Conservation (phyloP, 2,797 vertebrate species). For the Microcaecilia unicolor region DNA sequence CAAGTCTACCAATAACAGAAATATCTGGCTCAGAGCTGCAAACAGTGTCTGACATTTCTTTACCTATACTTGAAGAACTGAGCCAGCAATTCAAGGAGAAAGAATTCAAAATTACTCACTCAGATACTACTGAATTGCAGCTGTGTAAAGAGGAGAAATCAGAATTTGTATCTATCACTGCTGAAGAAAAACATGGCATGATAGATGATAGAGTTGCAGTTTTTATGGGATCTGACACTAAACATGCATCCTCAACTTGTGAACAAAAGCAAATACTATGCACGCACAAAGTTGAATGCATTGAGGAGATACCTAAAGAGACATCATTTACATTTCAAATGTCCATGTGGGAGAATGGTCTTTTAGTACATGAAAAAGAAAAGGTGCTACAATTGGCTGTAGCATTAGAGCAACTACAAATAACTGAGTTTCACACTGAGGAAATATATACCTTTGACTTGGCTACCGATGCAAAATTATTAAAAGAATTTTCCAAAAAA, state of each 20-base stretch:
- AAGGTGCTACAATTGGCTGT: constrained; percentile 62
- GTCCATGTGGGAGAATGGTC: constrained; percentile 48
- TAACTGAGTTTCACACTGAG: constrained; percentile 48
- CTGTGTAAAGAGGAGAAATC: constrained; percentile 38
- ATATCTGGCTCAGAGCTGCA: not conserved
- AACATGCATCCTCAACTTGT: constrained; percentile 26
- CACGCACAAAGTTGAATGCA: constrained; percentile 54
- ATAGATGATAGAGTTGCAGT: constrained; percentile 40
- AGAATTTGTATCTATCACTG: constrained; percentile 49
- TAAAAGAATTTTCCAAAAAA: constrained; percentile 34
- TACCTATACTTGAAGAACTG: constrained; percentile 12
- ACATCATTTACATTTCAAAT: constrained; percentile 41
- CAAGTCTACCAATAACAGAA: constrained; percentile 25
- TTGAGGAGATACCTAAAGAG: constrained; percentile 58
- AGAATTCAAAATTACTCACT: constrained; percentile 1
- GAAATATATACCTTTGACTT: constrained; percentile 44
- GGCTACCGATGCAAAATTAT: constrained; percentile 27
- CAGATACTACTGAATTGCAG: constrained; percentile 46
- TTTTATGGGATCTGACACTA: constrained; percentile 30
- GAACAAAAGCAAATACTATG: constrained; percentile 55
- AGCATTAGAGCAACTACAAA: constrained; percentile 45
- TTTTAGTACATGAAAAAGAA: constrained; percentile 59
- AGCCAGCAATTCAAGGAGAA: constrained; percentile 3
- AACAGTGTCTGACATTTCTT: not conserved
- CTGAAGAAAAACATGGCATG: constrained; percentile 57